Percentiles rank a stretch among this genome's conserved stretches.
These are phyloP conservation scores for Lordiphosa stackelbergi DNA, from an alignment of 1,140 invertebrate genomes.

Conservation along the genomic window DNA sequence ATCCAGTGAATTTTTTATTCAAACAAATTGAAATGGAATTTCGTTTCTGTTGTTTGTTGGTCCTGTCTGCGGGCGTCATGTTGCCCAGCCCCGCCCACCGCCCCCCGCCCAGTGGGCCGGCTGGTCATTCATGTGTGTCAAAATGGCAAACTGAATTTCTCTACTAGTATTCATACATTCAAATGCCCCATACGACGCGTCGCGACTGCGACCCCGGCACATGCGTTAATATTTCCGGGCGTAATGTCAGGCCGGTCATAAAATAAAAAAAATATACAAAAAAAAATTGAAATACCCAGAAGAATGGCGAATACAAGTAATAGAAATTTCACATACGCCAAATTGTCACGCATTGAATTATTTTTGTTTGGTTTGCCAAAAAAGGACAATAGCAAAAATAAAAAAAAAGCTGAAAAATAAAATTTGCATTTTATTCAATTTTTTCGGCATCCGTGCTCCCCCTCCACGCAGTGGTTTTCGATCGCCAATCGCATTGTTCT, in stretches of 20 bases:
- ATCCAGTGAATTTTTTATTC: slow-evolving; percentile 45
- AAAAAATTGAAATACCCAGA: slow-evolving; percentile 31
- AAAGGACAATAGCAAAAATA: slow-evolving; percentile 24
- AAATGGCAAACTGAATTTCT: slow-evolving; percentile 72
- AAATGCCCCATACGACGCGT: slow-evolving; percentile 34
- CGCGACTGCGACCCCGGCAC: slow-evolving; percentile 33
- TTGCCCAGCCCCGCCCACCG: slow-evolving; percentile 16
- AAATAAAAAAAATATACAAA: slow-evolving; percentile 54
- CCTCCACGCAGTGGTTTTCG: slow-evolving; percentile 6
- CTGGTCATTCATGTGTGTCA: slow-evolving; percentile 74
- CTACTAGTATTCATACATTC: slow-evolving; percentile 63
- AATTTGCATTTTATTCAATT: slow-evolving; percentile 75
- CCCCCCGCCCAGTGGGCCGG: slow-evolving; percentile 28
- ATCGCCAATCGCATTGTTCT: slow-evolving; percentile 57
- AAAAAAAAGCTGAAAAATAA: slow-evolving; percentile 48
- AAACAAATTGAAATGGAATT: slow-evolving; percentile 41
- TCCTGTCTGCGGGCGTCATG: slow-evolving; percentile 35
- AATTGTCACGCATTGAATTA: slow-evolving; percentile 72
- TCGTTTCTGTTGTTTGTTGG: slow-evolving; percentile 17
- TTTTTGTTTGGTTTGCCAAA: slow-evolving; percentile 52
- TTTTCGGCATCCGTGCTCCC: slow-evolving; percentile 42
- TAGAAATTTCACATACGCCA: slow-evolving; percentile 32
- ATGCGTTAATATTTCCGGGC: slow-evolving; percentile 73
- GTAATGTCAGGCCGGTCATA: slow-evolving; percentile 56
- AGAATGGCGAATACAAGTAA: slow-evolving; percentile 19